Base-by-base conservation (phyloP, 1,140 invertebrate genomes). In the Muscidifurax raptorellus region DNA sequence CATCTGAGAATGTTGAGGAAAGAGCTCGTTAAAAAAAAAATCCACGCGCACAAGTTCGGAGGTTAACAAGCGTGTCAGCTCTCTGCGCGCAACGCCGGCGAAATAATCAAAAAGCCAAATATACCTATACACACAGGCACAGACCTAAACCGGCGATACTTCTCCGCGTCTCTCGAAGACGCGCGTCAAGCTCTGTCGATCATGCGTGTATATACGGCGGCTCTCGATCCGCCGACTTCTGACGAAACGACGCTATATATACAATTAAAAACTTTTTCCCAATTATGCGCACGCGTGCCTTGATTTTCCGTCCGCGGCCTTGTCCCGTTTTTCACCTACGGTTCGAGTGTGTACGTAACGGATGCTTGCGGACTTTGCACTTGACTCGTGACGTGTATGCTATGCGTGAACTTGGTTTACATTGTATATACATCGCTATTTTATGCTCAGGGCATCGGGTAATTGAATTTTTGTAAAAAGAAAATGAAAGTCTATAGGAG, bases 131-230 rank as follows among this genome's bases (percentile, higher is more conserved):
- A n/a, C 44, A 18, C 25, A 52, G n/a, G n/a, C 52, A 52, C 22
- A 44, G 25, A 22, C n/a, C n/a, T n/a, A n/a, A 6, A 30, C 18
- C 66, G 12, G 66, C 25, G 66, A 69, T 27, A 83, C 82, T 87
- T 10, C 36, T 9, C 6, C 9, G 36, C 36, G 36, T 40, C 36
- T 83, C 79, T 88, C 69, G 76, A 81, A 78, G 72, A 80, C 75
- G 64, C 71, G 76, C 85, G 86, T 88, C 82, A 89, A 52, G 88
- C 86, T 89, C 87, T 86, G 83, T 67, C 84, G 80, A 67, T 87
- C 85, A 86, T 82, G 87, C 86, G 84, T 85, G 40, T n/a, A 59
- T 44, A 82, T 44, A 28, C 3, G 66, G 64, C 10, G 15, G 44
- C 22, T 59, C 18, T 25, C 28, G 6, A 76, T 10, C 22, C 13